These are phyloP conservation scores for Mesocentrotus franciscanus DNA, from an alignment of 53 echinoderm and acorn worm genomes.

Conservation along the genomic window DNA sequence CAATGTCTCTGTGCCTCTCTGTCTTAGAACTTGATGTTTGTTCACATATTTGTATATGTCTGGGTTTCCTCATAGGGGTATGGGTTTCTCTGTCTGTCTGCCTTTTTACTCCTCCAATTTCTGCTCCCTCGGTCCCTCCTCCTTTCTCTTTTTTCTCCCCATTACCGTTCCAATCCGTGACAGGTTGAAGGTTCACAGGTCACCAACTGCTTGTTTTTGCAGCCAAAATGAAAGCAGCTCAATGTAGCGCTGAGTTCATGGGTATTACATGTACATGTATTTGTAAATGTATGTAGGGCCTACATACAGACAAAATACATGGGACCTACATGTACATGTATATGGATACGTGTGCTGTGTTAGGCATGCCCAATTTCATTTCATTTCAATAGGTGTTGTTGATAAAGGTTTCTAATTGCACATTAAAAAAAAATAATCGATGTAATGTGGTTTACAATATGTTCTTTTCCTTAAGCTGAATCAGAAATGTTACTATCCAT, in stretches of 20 bases:
- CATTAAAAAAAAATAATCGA: too few species aligned
- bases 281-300: not conserved
- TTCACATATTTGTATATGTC: not conserved
- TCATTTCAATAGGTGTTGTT: not conserved
- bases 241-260: conserved; percentile 23
- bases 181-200: conserved; percentile 40
- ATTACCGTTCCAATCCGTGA: conserved; percentile 27
- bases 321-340: not conserved
- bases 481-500: too few species aligned
- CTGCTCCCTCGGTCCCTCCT: not conserved
- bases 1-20: not conserved
- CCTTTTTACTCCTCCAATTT: not conserved
- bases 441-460: too few species aligned
- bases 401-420: too few species aligned
- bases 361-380: too few species aligned
- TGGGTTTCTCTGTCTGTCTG: conserved; percentile 17
- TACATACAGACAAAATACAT: not conserved
- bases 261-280: not conserved
- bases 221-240: conserved; percentile 33
- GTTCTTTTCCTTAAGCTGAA: too few species aligned
- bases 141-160: not conserved
- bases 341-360: not conserved
- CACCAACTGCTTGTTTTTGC: conserved; percentile 36
- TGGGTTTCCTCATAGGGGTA: not conserved
- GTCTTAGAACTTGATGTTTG: not conserved